Base-by-base conservation (phyloP, 2,113 vertebrate species). In the Microcebus ravelobensis region DNA sequence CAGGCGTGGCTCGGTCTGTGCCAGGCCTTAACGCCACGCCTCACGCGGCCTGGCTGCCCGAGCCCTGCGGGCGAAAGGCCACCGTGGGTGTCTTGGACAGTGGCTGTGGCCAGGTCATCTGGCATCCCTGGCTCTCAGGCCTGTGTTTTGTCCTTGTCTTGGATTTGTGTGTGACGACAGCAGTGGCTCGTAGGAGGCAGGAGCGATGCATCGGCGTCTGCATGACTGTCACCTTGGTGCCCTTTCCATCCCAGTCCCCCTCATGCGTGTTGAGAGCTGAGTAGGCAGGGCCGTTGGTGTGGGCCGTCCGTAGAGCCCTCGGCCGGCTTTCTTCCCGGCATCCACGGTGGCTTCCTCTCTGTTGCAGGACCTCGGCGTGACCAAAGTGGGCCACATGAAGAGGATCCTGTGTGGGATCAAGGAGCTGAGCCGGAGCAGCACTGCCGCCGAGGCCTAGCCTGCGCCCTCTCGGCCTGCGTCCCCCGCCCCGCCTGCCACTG, bases 341-440 rank as follows among this genome's bases (percentile, higher is more conserved):
- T 31, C 52, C 96, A 96, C 79, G 42, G 79, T 85, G 81, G 68
- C 82, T 67, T 98, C 70, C 17, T 97, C 63, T 98, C 93, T 91
- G 27, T 98, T 97, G 71, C 97, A 99, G 99, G 99, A 99, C 95
- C 98, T 99, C 57, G 99, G 99, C 1, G 99, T 99, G 98, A 99
- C 99, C 61, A 99, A 99, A 98, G 99, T 99, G 90, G 99, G 99
- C 67, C 99, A 99, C 94, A 99, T 99, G 99, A 99, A 99, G 99
- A 98, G 99, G 96, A 99, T 99, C 97, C 98, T 99, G 70, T 99
- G 99, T 34, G 99, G 99, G 77, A 99, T 99, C 99, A 98, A 99
- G 98, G 99, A 99, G 95, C 98, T 99, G 98, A 99, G 98, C 98
- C 99, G 99, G 95, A 99, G 96, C 98, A 98, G 98, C 97, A 98